phyloP scores from a whole-genome alignment of 2,888 invertebrate species.

The Cryptus viduatorius region DNA sequence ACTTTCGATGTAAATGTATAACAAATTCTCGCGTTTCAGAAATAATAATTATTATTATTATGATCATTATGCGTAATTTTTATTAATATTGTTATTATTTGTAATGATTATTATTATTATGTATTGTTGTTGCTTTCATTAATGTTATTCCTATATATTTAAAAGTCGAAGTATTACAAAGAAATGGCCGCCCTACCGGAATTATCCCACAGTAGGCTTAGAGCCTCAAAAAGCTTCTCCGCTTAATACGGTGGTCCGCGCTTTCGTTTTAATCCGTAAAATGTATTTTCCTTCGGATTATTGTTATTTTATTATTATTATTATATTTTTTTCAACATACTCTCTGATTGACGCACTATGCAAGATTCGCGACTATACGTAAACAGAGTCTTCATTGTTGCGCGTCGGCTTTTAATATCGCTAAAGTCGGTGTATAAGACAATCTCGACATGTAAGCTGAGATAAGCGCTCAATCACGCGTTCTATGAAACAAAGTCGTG shows the following conservation, averaged over 20 bases:
- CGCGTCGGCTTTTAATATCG: constrained; percentile 27
- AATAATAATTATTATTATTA: too few relatives aligned
- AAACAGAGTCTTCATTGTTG: constrained; percentile 36
- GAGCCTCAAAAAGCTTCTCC: constrained; percentile 45
- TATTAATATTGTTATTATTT: too few relatives aligned
- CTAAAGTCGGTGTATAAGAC: not conserved
- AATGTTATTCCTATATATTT: not conserved
- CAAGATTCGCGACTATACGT: not conserved
- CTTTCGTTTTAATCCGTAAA: constrained; percentile 42
- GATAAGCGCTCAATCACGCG: not conserved
- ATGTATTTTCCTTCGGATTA: constrained; percentile 7
- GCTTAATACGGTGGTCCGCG: constrained; percentile 40
- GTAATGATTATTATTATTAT: too few relatives aligned
- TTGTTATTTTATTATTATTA: too few relatives aligned
- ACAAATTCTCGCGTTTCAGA: too few relatives aligned
- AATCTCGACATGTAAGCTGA: not conserved
- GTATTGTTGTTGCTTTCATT: not conserved
- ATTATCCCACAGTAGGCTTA: constrained; percentile 25
- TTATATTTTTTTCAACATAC: not conserved
- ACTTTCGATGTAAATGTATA: too few relatives aligned
- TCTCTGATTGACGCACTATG: constrained; percentile 43
- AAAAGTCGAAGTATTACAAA: not conserved
- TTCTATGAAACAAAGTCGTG: not conserved
- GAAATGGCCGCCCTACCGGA: not conserved
- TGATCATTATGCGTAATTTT: too few relatives aligned